A percentile compares a stretch with the other conserved stretches of the same genome.
Conservation (phyloP, 1,140 invertebrate genomes). For the Mactra quadrangularis region DNA sequence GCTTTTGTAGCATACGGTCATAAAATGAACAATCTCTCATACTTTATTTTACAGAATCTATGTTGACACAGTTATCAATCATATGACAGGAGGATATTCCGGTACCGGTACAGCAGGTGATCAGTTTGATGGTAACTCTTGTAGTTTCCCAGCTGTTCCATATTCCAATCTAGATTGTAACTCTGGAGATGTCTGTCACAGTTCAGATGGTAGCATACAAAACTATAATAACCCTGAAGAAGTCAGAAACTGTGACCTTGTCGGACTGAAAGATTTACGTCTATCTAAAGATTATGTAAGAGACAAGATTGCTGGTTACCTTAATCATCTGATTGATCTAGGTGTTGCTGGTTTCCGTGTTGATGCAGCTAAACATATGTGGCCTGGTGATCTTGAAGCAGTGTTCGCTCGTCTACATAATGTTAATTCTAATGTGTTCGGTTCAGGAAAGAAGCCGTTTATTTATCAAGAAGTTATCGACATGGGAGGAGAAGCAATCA, state of each 20-base stretch:
- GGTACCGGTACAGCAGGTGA: slow-evolving; percentile 81
- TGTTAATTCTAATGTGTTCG: slow-evolving; percentile 80
- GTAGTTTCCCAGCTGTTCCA: slow-evolving; percentile 85
- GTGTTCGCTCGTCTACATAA: slow-evolving; percentile 85
- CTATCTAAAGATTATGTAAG: slow-evolving; percentile 88
- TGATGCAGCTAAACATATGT: slow-evolving; percentile 82
- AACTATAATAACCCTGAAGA: slow-evolving; percentile 80
- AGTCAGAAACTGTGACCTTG: slow-evolving; percentile 89
- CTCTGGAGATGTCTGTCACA: slow-evolving; percentile 79
- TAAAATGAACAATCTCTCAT: too few relatives aligned
- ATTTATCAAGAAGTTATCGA: slow-evolving; percentile 94
- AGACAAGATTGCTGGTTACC: slow-evolving; percentile 83
- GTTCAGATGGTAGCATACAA: slow-evolving; percentile 80
- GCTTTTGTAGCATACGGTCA: too few relatives aligned
- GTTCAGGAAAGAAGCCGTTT: slow-evolving; percentile 73
- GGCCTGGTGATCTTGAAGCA: slow-evolving; percentile 77
- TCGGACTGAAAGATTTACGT: slow-evolving; percentile 90
- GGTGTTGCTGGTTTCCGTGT: slow-evolving; percentile 90
- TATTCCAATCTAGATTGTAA: slow-evolving; percentile 82
- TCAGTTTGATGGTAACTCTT: slow-evolving; percentile 80
- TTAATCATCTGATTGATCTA: slow-evolving; percentile 86
- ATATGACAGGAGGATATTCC: slow-evolving; percentile 90
- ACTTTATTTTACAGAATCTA: slow-evolving; percentile 88
- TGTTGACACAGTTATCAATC: slow-evolving; percentile 93
- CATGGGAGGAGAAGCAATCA: slow-evolving; percentile 88